A percentile compares a stretch with the other conserved stretches of the same genome.
These are phyloP conservation scores for Stenopsyche tienmushanensis DNA, from an alignment of 1,140 invertebrate genomes.

Conservation along the genomic window DNA sequence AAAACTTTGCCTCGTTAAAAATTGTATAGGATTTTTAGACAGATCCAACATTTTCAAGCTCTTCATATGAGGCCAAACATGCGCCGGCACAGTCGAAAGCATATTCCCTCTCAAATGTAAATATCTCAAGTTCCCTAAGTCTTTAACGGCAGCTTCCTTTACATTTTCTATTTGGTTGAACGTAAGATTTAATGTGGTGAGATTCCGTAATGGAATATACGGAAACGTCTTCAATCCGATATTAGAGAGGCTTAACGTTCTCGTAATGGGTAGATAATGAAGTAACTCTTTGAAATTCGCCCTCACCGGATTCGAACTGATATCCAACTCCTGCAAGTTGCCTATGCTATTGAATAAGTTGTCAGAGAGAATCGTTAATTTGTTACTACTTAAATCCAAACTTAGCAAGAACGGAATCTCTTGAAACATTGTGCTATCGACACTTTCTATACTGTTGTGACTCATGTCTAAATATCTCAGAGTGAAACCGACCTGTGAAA, in stretches of 20 bases:
- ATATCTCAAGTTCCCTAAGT: slow-evolving; percentile 62
- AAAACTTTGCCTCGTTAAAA: slow-evolving; percentile 55
- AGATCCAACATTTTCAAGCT: slow-evolving; percentile 64
- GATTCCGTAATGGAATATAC: slow-evolving; percentile 67
- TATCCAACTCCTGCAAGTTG: slow-evolving; percentile 73
- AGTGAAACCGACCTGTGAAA: slow-evolving; percentile 74
- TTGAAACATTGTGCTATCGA: slow-evolving; percentile 85
- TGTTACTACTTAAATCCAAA: slow-evolving; percentile 77
- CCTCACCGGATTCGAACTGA: slow-evolving; percentile 76
- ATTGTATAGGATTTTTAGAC: slow-evolving; percentile 65
- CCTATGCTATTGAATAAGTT: slow-evolving; percentile 84
- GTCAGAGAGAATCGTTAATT: slow-evolving; percentile 81
- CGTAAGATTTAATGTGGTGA: slow-evolving; percentile 75
- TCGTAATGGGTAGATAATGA: slow-evolving; percentile 78
- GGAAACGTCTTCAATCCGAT: slow-evolving; percentile 75
- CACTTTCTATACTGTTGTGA: slow-evolving; percentile 79
- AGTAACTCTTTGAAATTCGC: slow-evolving; percentile 90
- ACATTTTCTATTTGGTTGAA: slow-evolving; percentile 68
- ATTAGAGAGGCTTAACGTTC: slow-evolving; percentile 71
- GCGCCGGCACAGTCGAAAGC: slow-evolving; percentile 63
- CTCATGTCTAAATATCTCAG: slow-evolving; percentile 75
- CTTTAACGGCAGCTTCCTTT: slow-evolving; percentile 62
- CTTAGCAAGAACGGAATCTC: slow-evolving; percentile 76
- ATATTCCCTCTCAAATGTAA: slow-evolving; percentile 69
- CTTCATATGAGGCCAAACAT: slow-evolving; percentile 59